Percentiles rank a stretch among this genome's conserved stretches.
phyloP scores from a whole-genome alignment of 2,888 invertebrate species.

The Darwinula stevensoni region DNA sequence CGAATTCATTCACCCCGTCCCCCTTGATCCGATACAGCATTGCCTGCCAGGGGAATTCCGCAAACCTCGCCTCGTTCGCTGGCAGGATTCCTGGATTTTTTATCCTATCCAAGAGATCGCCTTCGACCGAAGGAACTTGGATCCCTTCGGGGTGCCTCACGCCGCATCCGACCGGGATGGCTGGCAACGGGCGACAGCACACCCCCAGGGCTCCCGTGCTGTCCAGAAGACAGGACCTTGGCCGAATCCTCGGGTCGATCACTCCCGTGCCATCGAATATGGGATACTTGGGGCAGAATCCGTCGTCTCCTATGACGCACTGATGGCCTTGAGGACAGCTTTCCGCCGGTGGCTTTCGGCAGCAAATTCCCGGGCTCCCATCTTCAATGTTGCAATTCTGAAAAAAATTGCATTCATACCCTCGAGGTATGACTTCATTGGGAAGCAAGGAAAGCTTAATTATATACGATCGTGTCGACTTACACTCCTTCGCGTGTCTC shows the following conservation, averaged over 20 bases:
- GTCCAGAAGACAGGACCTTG: neutral
- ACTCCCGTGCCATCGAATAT: slow-evolving; percentile 5
- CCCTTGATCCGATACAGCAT: slow-evolving; percentile 24
- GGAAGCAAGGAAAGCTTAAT: neutral
- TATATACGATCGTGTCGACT: neutral
- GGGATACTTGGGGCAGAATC: neutral
- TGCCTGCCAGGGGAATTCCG: slow-evolving; percentile 62
- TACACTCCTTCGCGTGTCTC: neutral
- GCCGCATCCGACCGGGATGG: neutral
- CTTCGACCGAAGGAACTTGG: neutral
- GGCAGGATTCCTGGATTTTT: neutral
- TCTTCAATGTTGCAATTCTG: slow-evolving; percentile 1
- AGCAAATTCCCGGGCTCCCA: slow-evolving; percentile 1
- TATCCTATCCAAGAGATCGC: neutral
- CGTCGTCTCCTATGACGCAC: slow-evolving; percentile 3
- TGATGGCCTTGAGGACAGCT: slow-evolving; percentile 3
- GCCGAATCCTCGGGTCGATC: slow-evolving; percentile 5
- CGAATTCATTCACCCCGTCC: neutral
- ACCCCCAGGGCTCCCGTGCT: neutral
- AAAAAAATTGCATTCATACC: no score
- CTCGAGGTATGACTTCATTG: no score
- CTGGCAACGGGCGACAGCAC: neutral
- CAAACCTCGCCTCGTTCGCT: slow-evolving; percentile 23
- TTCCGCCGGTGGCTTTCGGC: neutral
- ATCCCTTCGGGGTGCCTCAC: neutral